Base-by-base conservation (phyloP, 2,888 invertebrate genomes). In the Orchestes rusci region DNA sequence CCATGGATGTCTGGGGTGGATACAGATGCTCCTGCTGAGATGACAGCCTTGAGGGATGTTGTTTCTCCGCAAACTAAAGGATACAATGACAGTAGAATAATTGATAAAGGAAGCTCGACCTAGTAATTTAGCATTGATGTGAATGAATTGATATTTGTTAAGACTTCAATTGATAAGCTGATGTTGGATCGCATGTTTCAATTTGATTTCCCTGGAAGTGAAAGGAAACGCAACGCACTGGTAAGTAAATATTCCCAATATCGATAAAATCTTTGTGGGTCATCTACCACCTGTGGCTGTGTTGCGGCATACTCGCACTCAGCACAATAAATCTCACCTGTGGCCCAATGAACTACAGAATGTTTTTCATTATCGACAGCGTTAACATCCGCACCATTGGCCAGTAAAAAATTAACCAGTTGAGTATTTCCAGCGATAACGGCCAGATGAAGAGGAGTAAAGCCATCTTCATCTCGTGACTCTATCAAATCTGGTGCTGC, bases 321-420 rank as follows among this genome's bases (percentile, higher is more conserved):
- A n/a, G n/a, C n/a, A n/a, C n/a, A n/a, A n/a, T n/a, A n/a, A n/a
- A n/a, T 27, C 71, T 71, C 66, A 94, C 95, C 96, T 53, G 95
- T 93, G 13, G 97, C 95, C 97, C 97, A 99, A 68, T 99, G 97
- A 7, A 96, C 85, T 33, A 91, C 87, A 2, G 94, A 91, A 67
- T 97, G 97, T 48, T 88, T 85, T 65, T 97, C 96, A 59, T 87
- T 82, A 68, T 99, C 97, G 54, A 87, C 77, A 33, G 89, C 85
- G 67, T 87, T 84, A 53, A 95, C 82, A 62, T 94, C 86, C 5
- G 94, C 94, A 29, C 89, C 88, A 56, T 86, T 84, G 30, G 89
- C 84, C 39, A 95, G 72, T 43, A 97, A 75, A 48, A 89, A 84
- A 58, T 87, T 86, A 50, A 93, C 85, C 55, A 91, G 75, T 13